Evolutionary conservation across 2,113 vertebrate genomes (phyloP).

Genomic region (Carlito syrichta): DNA sequence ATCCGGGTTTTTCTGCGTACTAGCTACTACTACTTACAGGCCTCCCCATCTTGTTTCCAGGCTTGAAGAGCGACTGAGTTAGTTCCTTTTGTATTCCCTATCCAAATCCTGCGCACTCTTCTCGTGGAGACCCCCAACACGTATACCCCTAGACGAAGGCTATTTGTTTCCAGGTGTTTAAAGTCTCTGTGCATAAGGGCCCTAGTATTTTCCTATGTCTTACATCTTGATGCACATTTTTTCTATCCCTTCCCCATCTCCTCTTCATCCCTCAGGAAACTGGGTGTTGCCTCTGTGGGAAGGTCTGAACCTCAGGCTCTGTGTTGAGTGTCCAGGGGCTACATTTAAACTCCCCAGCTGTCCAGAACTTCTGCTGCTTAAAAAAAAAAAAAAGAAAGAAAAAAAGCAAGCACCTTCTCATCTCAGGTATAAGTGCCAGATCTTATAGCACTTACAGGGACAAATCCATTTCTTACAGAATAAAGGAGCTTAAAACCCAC

Average conservation of each 20-base stretch:
- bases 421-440: constrained; percentile 48
- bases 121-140: fast-evolving
- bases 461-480: constrained; percentile 53
- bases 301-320: background rate
- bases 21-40: fast-evolving
- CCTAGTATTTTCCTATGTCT: background rate
- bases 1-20: background rate
- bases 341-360: background rate
- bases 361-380: background rate
- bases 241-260: background rate
- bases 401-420: background rate
- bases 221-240: background rate
- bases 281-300: background rate
- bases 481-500: constrained; percentile 29
- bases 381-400: background rate
- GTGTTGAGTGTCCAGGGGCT: background rate
- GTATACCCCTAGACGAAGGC: background rate
- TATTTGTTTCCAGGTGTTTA: background rate
- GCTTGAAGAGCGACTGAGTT: background rate
- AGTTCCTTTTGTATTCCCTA: background rate
- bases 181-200: background rate
- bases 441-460: constrained; percentile 34
- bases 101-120: background rate
- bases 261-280: background rate
- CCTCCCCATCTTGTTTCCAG: background rate